These are phyloP conservation scores for Naja naja DNA, from an alignment of 2,113 vertebrate species.

Conservation along the genomic window DNA sequence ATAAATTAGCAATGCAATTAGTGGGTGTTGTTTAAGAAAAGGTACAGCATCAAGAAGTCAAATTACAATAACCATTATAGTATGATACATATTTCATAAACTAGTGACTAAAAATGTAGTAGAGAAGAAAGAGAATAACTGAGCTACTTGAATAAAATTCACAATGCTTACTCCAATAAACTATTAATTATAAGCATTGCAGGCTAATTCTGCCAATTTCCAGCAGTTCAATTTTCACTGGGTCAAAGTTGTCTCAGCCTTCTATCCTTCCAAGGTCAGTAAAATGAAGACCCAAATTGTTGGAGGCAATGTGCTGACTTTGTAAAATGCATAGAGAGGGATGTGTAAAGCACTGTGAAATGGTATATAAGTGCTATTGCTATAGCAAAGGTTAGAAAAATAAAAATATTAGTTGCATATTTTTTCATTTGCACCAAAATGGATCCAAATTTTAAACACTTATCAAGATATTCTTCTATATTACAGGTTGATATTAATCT, in stretches of 20 bases:
- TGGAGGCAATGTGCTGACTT: neutral
- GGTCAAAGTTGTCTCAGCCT: neutral
- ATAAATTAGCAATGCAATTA: conserved; percentile 69
- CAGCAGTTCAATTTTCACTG: neutral
- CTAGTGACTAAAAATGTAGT: neutral
- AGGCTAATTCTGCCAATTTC: neutral
- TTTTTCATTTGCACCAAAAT: neutral
- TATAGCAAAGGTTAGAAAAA: neutral
- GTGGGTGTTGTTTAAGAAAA: conserved; percentile 50
- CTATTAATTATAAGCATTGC: neutral
- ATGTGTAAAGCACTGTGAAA: neutral
- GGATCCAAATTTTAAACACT: neutral
- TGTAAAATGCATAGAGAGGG: neutral
- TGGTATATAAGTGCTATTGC: neutral
- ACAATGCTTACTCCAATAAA: neutral
- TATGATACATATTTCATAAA: conserved; percentile 34
- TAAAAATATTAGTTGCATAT: neutral
- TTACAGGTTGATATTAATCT: neutral
- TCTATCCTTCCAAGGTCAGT: neutral
- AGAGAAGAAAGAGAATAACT: neutral
- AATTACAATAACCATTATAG: conserved; percentile 47
- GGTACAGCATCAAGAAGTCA: conserved; percentile 42
- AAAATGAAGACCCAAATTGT: neutral
- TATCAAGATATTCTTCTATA: neutral
- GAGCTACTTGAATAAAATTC: neutral